Evolutionary conservation across 2,797 vertebrate species (phyloP).

Genomic region (Sibirionetta formosa): DNA sequence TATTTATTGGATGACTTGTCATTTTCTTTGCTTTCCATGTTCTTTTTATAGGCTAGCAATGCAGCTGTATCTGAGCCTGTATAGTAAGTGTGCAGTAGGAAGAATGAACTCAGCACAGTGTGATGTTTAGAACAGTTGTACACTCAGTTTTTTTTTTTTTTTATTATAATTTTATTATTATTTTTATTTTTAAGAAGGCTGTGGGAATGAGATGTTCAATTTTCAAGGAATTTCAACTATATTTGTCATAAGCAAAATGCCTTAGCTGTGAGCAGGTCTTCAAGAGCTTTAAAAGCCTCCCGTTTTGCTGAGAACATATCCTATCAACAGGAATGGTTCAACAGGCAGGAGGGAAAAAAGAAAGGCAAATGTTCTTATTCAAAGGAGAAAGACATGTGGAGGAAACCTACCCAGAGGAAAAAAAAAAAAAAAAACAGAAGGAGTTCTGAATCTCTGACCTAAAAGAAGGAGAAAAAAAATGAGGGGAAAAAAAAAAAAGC

Average conservation of each 20-base stretch:
- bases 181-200: neutral
- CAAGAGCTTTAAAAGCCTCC: neutral
- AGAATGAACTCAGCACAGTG: neutral
- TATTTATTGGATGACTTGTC: neutral
- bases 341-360: neutral
- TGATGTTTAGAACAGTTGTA: neutral
- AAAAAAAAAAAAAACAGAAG: neutral
- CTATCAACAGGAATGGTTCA: neutral
- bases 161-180: neutral
- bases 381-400: neutral
- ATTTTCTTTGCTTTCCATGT: neutral
- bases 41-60: neutral
- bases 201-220: neutral
- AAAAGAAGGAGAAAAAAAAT: neutral
- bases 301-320: neutral
- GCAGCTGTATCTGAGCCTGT: neutral
- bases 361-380: neutral
- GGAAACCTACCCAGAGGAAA: neutral
- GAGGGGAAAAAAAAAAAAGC: neutral
- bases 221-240: neutral
- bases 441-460: neutral
- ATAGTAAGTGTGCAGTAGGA: neutral
- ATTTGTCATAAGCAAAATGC: neutral
- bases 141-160: neutral
- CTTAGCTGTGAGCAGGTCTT: neutral